These are phyloP conservation scores for Pseudochromis fuscus DNA, from an alignment of 2,797 vertebrate species.

Conservation along the genomic window DNA sequence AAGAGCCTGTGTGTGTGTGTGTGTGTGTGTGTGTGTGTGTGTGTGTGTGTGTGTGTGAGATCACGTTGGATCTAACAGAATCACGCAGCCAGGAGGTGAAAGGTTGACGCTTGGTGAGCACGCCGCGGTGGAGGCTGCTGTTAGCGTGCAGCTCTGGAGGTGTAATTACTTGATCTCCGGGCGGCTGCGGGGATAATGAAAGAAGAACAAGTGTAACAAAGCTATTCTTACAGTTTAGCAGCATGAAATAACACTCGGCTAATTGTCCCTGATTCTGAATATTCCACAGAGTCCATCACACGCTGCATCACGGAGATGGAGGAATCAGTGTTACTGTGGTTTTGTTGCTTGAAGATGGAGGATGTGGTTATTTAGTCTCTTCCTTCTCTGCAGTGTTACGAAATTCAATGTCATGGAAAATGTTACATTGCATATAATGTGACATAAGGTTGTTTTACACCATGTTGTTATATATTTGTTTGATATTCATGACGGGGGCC, in stretches of 20 bases:
- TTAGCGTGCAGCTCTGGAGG: constrained; percentile 34
- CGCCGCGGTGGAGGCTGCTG: not conserved
- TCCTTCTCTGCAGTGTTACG: too few species aligned
- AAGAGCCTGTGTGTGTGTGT: constrained; percentile 11
- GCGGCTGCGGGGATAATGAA: constrained; percentile 48
- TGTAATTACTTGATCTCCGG: constrained; percentile 66
- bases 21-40: not conserved
- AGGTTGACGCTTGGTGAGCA: constrained; percentile 45
- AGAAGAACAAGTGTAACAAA: constrained; percentile 28
- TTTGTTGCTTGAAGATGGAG: not conserved
- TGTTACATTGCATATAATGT: too few species aligned
- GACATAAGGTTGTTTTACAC: too few species aligned
- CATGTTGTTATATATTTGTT: too few species aligned
- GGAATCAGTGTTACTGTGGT: constrained; percentile 1
- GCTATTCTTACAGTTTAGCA: not conserved
- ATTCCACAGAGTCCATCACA: not conserved
- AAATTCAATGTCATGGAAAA: too few species aligned
- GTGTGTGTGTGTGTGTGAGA: not conserved
- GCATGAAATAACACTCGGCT: not conserved
- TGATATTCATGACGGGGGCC: too few species aligned
- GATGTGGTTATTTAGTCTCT: too few species aligned
- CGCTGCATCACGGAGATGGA: not conserved
- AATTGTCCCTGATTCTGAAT: not conserved
- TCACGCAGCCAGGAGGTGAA: constrained; percentile 8
- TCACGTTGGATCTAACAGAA: constrained; percentile 8